These are phyloP conservation scores for Xylocampa areola DNA, from an alignment of 2,888 invertebrate species.

Conservation along the genomic window DNA sequence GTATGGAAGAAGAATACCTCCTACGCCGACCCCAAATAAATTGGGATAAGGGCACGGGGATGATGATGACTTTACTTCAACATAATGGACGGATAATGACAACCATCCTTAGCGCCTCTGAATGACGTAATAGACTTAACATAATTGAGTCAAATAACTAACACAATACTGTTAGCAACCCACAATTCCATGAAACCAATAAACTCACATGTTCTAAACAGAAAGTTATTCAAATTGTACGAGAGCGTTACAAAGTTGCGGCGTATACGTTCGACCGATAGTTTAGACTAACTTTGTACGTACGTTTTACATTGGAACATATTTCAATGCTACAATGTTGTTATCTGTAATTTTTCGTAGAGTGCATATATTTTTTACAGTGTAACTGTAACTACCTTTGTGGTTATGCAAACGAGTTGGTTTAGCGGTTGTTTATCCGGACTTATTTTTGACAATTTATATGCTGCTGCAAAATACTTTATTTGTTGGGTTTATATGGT, in stretches of 20 bases:
- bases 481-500: too few species aligned
- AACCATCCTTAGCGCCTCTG: too few species aligned
- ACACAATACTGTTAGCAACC: background rate
- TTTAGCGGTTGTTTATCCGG: too few species aligned
- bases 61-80: too few species aligned
- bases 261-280: slow-evolving; percentile 27
- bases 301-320: slow-evolving; percentile 13
- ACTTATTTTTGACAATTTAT: too few species aligned
- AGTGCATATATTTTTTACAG: background rate
- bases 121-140: too few species aligned
- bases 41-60: too few species aligned
- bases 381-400: background rate
- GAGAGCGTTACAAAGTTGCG: slow-evolving; percentile 40
- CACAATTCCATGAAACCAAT: slow-evolving; percentile 9
- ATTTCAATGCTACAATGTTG: slow-evolving; percentile 6
- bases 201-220: slow-evolving; percentile 11
- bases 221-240: slow-evolving; percentile 37
- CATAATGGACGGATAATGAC: too few species aligned
- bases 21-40: too few species aligned
- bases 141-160: background rate
- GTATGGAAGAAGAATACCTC: too few species aligned
- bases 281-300: slow-evolving; percentile 41
- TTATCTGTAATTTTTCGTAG: background rate
- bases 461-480: too few species aligned
- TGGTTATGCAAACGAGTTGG: too few species aligned